These are phyloP conservation scores for Panulirus ornatus DNA, from an alignment of 1,140 invertebrate genomes.

Conservation along the genomic window DNA sequence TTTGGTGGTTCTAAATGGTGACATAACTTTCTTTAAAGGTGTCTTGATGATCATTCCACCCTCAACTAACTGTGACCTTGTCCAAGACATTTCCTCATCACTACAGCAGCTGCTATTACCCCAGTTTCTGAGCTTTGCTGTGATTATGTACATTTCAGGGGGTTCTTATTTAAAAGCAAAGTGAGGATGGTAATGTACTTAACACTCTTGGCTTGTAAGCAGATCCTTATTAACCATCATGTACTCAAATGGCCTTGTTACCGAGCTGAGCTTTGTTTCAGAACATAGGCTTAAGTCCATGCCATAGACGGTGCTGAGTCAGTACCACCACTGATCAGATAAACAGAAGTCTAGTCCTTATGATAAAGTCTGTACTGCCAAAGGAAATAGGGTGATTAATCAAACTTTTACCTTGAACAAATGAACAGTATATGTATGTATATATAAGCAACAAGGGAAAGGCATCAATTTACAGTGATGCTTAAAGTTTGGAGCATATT, in stretches of 20 bases:
- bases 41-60: constrained; percentile 1
- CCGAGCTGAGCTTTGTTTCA: not conserved
- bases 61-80: not conserved
- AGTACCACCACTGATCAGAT: constrained; percentile 9
- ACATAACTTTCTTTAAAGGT: not conserved
- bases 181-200: not conserved
- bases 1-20: not conserved
- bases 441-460: constrained; percentile 11
- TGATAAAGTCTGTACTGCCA: constrained; percentile 47
- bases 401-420: not conserved
- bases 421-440: not conserved
- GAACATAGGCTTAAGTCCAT: constrained; percentile 1
- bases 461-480: not conserved
- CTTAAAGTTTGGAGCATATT: constrained; percentile 7
- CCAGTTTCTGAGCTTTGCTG: not conserved
- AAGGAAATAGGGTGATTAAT: constrained; percentile 32
- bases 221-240: not conserved
- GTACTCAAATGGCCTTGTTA: not conserved
- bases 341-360: constrained; percentile 51
- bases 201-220: not conserved
- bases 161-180: not conserved
- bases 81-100: not conserved
- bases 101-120: constrained; percentile 14
- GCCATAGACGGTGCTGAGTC: constrained; percentile 1
- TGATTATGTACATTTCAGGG: not conserved